Percentiles rank a stretch among this genome's conserved stretches.
Evolutionary conservation across 2,113 vertebrate species (phyloP).

Genomic region (rabbit (Oryctolagus cuniculus)): DNA sequence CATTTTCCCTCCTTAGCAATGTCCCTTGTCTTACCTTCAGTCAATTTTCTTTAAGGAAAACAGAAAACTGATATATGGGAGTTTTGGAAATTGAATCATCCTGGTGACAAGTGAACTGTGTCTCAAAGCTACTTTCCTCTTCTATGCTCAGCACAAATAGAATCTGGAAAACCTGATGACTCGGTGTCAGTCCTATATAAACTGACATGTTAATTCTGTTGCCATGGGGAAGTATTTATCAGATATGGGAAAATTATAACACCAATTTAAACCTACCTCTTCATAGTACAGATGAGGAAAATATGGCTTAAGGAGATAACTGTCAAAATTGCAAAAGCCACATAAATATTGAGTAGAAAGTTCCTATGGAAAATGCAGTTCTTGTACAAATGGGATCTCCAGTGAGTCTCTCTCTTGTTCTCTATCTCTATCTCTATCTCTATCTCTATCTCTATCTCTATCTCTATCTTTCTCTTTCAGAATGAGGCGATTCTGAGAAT

Average conservation of each 20-base stretch:
- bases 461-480: background rate
- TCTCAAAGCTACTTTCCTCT: background rate
- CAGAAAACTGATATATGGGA: background rate
- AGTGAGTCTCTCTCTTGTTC: background rate
- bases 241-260: background rate
- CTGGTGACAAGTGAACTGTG: background rate
- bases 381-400: constrained; percentile 10
- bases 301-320: background rate
- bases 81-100: background rate
- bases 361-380: constrained; percentile 19
- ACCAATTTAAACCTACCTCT: background rate
- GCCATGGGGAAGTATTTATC: background rate
- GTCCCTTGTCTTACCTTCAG: background rate
- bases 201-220: background rate
- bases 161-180: background rate
- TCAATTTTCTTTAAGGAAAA: background rate
- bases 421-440: no score
- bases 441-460: no score
- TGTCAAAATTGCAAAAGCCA: constrained; percentile 25
- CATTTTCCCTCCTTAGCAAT: background rate
- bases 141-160: background rate
- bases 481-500: background rate
- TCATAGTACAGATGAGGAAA: constrained; percentile 25
- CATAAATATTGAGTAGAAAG: background rate
- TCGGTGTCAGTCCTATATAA: background rate